Evolutionary conservation across 2,888 invertebrate species (phyloP), one percentile per base, ranked within the genome.

Genomic region (Platerodrilus igneus): DNA sequence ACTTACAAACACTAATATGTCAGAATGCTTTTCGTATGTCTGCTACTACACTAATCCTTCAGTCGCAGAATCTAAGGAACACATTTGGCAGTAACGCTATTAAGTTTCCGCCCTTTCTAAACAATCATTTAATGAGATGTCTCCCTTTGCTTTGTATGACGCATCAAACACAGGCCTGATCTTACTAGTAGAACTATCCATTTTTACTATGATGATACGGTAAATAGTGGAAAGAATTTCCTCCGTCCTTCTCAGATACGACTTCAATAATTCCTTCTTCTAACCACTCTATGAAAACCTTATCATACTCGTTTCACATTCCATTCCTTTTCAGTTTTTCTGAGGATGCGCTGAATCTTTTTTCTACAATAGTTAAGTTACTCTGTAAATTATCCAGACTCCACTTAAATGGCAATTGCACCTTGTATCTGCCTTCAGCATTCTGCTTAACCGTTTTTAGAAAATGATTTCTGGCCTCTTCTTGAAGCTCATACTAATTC

Each of bases 21-120:
- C 61, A 47, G 37, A 58, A 64, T 59, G 65, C 64, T 45, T 67
- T 65, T 11, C 50, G 55, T 6, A 68, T 58, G 33, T 67, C 65
- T 1, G 59, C 60, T 5, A 55, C 55, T 7, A 67, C 44, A 1
- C 58, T 55, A 17, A 52, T 48, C 3, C 42, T 44, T 34, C 62
- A 48, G 4, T 41, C 37, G 2, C 63, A 35, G 29, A 58, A 60
- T 9, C 58, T 28, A n/a, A n/a, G n/a, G n/a, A n/a, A n/a, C n/a
- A n/a, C n/a, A n/a, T n/a, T n/a, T n/a, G n/a, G n/a, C n/a, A n/a
- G n/a, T n/a, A n/a, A n/a, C n/a, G n/a, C n/a, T n/a, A n/a, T n/a
- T n/a, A n/a, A n/a, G n/a, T n/a, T n/a, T n/a, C n/a, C n/a, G n/a
- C n/a, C n/a, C 48, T 34, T 50, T 39, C 7, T 60, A 48, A 0